Evolutionary conservation across 53 echinoderm and acorn worm species (phyloP).

Genomic region (Holothuria leucospilota): DNA sequence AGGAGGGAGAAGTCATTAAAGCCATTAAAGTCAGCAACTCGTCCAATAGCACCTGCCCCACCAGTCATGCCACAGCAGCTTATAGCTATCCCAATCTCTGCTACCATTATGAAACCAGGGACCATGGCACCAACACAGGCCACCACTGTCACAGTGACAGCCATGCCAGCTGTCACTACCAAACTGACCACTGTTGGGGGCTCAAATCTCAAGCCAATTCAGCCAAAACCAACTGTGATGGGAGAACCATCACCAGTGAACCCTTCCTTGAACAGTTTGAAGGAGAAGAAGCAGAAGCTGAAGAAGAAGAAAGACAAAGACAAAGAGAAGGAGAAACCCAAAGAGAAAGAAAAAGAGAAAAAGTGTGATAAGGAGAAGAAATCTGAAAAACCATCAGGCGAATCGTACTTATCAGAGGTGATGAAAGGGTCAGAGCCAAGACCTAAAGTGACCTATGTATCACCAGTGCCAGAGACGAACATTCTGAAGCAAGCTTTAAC

Average conservation of each 20-base stretch:
- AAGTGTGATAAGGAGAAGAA: slow-evolving; percentile 59
- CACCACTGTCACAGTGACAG: slow-evolving; percentile 63
- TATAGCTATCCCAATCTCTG: slow-evolving; percentile 92
- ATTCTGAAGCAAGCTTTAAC: slow-evolving; percentile 96
- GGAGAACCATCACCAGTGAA: slow-evolving; percentile 60
- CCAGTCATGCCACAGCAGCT: slow-evolving; percentile 84
- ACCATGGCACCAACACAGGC: slow-evolving; percentile 68
- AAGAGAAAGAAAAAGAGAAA: slow-evolving; percentile 56
- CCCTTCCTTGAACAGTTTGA: slow-evolving; percentile 63
- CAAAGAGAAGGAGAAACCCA: slow-evolving; percentile 53
- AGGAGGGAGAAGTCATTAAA: slow-evolving; percentile 83
- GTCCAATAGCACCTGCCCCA: slow-evolving; percentile 86
- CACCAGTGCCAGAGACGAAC: slow-evolving; percentile 85
- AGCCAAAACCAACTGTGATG: slow-evolving; percentile 87
- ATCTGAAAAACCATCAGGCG: slow-evolving; percentile 52
- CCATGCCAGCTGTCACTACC: slow-evolving; percentile 67
- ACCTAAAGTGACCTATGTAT: slow-evolving; percentile 50
- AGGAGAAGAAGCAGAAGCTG: slow-evolving; percentile 81
- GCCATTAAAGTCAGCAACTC: slow-evolving; percentile 67
- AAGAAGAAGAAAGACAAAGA: slow-evolving; percentile 84
- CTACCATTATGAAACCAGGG: slow-evolving; percentile 73
- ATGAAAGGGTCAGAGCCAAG: slow-evolving; percentile 41
- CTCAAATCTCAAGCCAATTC: slow-evolving; percentile 87
- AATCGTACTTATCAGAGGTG: slow-evolving; percentile 62
- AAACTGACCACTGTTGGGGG: slow-evolving; percentile 52